Conservation (phyloP, 2,113 vertebrate species). For the Anguilla japonica region DNA sequence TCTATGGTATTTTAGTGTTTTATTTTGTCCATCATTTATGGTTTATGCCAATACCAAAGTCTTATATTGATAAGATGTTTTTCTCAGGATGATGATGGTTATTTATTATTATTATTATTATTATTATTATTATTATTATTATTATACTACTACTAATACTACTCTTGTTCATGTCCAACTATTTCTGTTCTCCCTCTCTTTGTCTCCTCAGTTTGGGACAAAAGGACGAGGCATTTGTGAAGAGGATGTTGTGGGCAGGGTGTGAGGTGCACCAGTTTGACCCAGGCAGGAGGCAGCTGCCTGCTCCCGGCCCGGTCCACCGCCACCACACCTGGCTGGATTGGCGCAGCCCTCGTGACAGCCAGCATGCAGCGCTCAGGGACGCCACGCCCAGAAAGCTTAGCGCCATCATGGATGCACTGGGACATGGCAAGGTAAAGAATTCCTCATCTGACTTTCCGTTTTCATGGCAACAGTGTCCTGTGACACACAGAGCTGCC, state of each 20-base stretch:
- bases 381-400: slow-evolving; percentile 61
- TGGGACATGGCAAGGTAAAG: slow-evolving; percentile 68
- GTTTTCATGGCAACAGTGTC: slow-evolving; percentile 71
- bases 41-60: too few species aligned
- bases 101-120: too few species aligned
- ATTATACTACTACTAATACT: too few species aligned
- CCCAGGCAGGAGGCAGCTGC: slow-evolving; percentile 55
- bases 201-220: slow-evolving; percentile 52
- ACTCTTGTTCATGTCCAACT: not conserved
- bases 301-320: slow-evolving; percentile 53
- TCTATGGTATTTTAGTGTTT: too few species aligned
- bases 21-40: too few species aligned
- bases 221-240: slow-evolving; percentile 59
- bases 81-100: too few species aligned
- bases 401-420: slow-evolving; percentile 64
- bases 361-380: slow-evolving; percentile 46
- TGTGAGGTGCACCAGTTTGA: slow-evolving; percentile 72
- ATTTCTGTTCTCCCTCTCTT: slow-evolving; percentile 16
- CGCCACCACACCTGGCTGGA: slow-evolving; percentile 70
- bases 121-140: not conserved
- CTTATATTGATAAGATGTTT: too few species aligned
- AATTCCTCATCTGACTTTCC: slow-evolving; percentile 41
- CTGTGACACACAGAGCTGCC: slow-evolving; percentile 65
- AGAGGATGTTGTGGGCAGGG: slow-evolving; percentile 52
- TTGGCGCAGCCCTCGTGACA: slow-evolving; percentile 59